Evolutionary conservation across 2,797 vertebrate species (phyloP).

Genomic region (Helarctos malayanus): DNA sequence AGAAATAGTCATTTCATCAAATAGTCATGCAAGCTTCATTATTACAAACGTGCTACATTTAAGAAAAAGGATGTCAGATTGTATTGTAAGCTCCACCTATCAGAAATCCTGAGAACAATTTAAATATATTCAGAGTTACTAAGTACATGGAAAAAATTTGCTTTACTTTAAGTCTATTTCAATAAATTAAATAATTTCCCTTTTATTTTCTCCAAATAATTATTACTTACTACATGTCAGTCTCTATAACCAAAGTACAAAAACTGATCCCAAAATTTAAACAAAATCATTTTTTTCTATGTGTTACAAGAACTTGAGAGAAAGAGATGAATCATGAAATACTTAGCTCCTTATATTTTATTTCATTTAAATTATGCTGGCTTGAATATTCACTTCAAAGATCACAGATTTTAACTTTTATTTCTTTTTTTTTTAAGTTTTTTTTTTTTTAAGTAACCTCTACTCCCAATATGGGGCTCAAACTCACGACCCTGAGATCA

Average conservation of each 20-base stretch:
- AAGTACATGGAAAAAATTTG: neutral
- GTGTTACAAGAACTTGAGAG: neutral
- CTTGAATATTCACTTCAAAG: conserved; percentile 30
- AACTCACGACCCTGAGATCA: neutral
- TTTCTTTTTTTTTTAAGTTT: neutral
- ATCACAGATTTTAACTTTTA: neutral
- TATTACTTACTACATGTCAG: neutral
- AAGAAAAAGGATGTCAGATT: neutral
- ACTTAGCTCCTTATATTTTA: neutral
- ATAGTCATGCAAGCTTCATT: neutral
- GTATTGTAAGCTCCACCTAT: neutral
- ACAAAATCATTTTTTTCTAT: conserved; percentile 22
- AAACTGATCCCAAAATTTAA: conserved; percentile 2
- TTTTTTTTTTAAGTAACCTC: neutral
- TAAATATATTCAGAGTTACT: conserved; percentile 47
- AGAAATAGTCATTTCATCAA: neutral
- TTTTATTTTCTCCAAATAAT: conserved; percentile 40
- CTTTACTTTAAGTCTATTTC: conserved; percentile 4
- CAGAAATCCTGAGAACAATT: neutral
- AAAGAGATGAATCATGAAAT: conserved; percentile 5
- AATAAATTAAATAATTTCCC: neutral
- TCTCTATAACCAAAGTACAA: conserved; percentile 1
- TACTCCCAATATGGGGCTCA: neutral
- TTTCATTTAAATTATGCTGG: conserved; percentile 39
- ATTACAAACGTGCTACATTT: neutral